Evolutionary conservation across 2,113 vertebrate species (phyloP).

Genomic region (Xenus cinereus): DNA sequence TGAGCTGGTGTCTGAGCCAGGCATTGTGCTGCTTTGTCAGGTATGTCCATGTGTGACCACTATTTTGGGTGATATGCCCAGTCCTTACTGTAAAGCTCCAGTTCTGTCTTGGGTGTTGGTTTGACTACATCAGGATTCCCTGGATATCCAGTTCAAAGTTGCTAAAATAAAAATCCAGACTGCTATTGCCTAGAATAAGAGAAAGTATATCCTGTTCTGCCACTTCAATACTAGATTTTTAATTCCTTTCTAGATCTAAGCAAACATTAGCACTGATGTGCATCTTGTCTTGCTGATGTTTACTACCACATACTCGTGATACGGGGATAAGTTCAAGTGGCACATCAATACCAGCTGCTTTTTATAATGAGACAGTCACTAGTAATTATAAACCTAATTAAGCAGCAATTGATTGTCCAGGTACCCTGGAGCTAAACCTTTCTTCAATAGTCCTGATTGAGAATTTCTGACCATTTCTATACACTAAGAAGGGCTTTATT

Average conservation of each 20-base stretch:
- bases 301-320: neutral
- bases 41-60: rapidly evolving
- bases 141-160: neutral
- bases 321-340: constrained; percentile 36
- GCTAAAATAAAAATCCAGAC: neutral
- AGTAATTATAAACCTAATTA: constrained; percentile 64
- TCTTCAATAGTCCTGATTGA: neutral
- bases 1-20: neutral
- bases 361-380: constrained; percentile 56
- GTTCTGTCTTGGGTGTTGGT: neutral
- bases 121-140: neutral
- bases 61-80: neutral
- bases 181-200: neutral
- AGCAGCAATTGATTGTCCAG: constrained; percentile 21
- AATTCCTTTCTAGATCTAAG: neutral
- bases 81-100: neutral
- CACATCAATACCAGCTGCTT: constrained; percentile 25
- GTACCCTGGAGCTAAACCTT: constrained; percentile 12
- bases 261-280: neutral
- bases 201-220: neutral
- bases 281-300: neutral
- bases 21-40: neutral
- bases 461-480: neutral
- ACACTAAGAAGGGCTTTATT: neutral
- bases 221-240: neutral